Evolutionary conservation across 2,888 invertebrate species (phyloP), one percentile per base, ranked within the genome.

Genomic region (Drosophila greeni): DNA sequence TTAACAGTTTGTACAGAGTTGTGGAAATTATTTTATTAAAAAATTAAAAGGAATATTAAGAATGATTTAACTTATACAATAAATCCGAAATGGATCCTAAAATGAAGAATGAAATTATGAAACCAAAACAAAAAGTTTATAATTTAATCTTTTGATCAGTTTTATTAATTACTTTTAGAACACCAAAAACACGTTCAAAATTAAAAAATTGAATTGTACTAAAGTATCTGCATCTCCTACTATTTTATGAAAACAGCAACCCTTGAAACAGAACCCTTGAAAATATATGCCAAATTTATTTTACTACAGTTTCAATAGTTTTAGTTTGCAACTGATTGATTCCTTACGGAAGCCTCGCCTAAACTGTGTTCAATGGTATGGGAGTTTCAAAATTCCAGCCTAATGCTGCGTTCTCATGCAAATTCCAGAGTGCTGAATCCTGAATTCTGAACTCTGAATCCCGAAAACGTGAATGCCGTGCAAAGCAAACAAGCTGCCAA

Each of bases 301-400:
- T 29, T n/a, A n/a, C n/a, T n/a, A n/a, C 2, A 4, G 3, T 18
- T 34, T 43, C 2, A 14, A 39, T 59, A 37, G 56, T 48, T 56
- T 49, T 51, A 36, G 24, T 43, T 43, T 36, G 14, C 8, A 40
- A 40, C 29, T 74, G 71, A 70, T 66, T 43, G 76, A 70, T 62
- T 66, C 49, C 36, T 24, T 18, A 18, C 20, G 14, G 20, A 7
- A 16, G 20, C 36, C 20, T 36, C 14, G 23, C 36, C 20, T 40
- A 42, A 66, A 18, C 59, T 18, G 29, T 39, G 14, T 52, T 66
- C 47, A 52, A 43, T 43, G 43, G 23, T 20, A 18, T 37, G 42
- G 0, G 12, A 60, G 18, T 20, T 60, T 14, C 1, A 18, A 45
- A 45, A 33, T 26, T 40, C 7, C 23, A 29, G 12, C 16, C 3